A percentile compares a stretch with the other conserved stretches of the same genome.
These are phyloP conservation scores for Gambelia wislizenii DNA, from an alignment of 2,797 vertebrate genomes.

Conservation along the genomic window DNA sequence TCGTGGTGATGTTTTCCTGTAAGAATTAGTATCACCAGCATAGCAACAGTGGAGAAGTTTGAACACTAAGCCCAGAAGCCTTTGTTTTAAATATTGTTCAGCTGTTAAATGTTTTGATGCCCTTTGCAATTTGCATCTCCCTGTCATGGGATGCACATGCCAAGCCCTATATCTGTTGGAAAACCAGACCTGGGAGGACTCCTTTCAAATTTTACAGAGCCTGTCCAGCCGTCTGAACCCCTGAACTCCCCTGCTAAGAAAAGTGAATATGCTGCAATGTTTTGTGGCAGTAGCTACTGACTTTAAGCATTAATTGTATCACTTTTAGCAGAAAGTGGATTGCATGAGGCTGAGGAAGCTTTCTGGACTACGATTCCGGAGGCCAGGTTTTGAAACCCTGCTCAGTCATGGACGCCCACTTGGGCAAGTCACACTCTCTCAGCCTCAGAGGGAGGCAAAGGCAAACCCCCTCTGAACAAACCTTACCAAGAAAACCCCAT, in stretches of 20 bases:
- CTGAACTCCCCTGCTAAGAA: not conserved
- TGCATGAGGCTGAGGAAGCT: not conserved
- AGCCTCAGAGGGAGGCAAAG: no score
- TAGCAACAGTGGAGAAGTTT: no score
- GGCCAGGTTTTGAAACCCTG: no score
- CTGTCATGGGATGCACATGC: not conserved
- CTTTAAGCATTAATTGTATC: not conserved
- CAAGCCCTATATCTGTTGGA: not conserved
- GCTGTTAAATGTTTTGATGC: no score
- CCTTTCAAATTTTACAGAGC: no score
- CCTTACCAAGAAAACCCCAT: no score
- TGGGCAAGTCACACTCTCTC: no score
- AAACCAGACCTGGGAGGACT: not conserved
- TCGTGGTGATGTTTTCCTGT: not conserved
- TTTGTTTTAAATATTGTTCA: no score
- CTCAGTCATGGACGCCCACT: no score
- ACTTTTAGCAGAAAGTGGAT: not conserved
- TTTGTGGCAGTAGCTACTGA: not conserved
- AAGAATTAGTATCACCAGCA: not conserved
- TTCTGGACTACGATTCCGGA: no score
- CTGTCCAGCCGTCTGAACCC: not conserved
- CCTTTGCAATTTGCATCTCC: not conserved
- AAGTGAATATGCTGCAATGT: not conserved
- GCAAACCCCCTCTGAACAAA: no score
- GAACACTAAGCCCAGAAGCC: not conserved